phyloP scores from a whole-genome alignment of 2,113 vertebrate species.

The Tapirus terrestris region DNA sequence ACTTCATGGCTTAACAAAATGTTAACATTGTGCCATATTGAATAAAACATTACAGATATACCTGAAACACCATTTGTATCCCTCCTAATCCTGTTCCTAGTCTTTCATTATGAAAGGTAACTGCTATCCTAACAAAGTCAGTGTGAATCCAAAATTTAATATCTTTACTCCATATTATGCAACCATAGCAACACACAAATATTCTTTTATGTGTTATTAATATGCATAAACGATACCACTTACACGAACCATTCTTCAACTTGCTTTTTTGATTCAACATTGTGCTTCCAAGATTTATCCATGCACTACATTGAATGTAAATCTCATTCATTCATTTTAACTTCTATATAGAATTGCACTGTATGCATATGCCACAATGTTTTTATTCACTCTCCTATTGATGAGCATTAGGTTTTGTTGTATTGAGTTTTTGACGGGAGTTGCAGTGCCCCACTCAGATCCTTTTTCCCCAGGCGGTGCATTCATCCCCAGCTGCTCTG shows the following conservation, averaged over 20 bases:
- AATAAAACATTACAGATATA: conserved; percentile 5
- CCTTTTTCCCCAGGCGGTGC: neutral
- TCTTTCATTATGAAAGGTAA: conserved; percentile 21
- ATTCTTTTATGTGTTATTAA: neutral
- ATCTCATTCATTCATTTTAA: neutral
- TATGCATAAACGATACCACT: neutral
- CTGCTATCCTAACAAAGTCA: neutral
- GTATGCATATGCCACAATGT: neutral
- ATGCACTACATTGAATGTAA: neutral
- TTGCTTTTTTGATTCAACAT: neutral
- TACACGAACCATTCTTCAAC: neutral
- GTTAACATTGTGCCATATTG: neutral
- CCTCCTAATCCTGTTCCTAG: neutral
- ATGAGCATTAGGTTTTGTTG: neutral
- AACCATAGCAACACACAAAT: neutral
- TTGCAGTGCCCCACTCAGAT: neutral
- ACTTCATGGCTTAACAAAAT: neutral
- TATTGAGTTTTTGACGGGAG: neutral
- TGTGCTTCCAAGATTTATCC: neutral
- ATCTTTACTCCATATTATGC: neutral
- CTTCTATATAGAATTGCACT: neutral
- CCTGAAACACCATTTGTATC: neutral
- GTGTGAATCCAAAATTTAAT: neutral
- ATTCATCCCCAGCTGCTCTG: neutral
- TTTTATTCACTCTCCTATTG: neutral